These are phyloP conservation scores for Palythoa caribaeorum DNA, from an alignment of 92 coral and sea anemone species.

Conservation along the genomic window DNA sequence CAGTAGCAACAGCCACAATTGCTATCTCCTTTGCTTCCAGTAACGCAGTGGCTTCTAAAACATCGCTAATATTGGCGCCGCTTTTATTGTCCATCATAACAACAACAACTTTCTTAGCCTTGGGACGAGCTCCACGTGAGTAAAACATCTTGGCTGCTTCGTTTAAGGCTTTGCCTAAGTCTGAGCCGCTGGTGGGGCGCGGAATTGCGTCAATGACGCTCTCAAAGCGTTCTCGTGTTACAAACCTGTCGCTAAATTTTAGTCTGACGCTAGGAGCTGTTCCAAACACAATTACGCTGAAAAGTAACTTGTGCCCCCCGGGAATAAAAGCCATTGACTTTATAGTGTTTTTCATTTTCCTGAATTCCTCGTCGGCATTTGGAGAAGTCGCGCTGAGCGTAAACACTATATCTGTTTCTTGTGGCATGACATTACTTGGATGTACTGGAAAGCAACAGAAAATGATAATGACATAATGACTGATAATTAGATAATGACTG, in stretches of 20 bases:
- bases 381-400: slow-evolving; percentile 77
- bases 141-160: slow-evolving; percentile 58
- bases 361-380: slow-evolving; percentile 66
- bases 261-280: slow-evolving; percentile 64
- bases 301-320: slow-evolving; percentile 74
- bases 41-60: slow-evolving; percentile 54
- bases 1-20: slow-evolving; percentile 78
- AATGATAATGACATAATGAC: not conserved
- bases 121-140: slow-evolving; percentile 60
- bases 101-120: slow-evolving; percentile 61
- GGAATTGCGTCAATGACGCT: slow-evolving; percentile 19
- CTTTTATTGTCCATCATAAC: slow-evolving; percentile 26
- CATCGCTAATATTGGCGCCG: not conserved
- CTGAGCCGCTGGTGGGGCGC: slow-evolving; percentile 17
- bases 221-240: slow-evolving; percentile 5
- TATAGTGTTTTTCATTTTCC: slow-evolving; percentile 72
- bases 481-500: too few species aligned
- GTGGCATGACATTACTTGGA: slow-evolving; percentile 22
- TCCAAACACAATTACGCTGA: slow-evolving; percentile 81
- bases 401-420: slow-evolving; percentile 74
- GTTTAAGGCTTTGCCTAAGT: slow-evolving; percentile 38
- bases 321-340: slow-evolving; percentile 70
- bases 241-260: slow-evolving; percentile 49
- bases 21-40: slow-evolving; percentile 74
- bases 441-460: not conserved